These are phyloP conservation scores for Lepilemur ruficaudatus DNA, from an alignment of 2,797 vertebrate genomes.

Conservation along the genomic window DNA sequence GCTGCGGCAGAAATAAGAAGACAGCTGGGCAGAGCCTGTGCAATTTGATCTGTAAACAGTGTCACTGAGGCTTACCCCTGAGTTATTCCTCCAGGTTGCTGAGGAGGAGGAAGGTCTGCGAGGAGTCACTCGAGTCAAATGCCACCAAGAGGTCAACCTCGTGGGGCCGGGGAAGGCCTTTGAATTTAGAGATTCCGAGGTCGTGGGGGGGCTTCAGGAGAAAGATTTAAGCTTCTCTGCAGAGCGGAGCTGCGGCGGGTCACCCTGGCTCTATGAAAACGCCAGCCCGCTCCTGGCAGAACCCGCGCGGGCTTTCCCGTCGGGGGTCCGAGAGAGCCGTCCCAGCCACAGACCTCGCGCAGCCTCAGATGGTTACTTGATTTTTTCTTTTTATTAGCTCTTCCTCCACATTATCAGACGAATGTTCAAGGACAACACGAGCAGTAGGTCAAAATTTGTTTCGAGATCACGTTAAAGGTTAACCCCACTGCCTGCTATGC, in stretches of 20 bases:
- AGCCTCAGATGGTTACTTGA: neutral
- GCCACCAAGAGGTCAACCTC: neutral
- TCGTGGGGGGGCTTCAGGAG: neutral
- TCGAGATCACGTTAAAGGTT: neutral
- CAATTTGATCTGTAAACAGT: neutral
- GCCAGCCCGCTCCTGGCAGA: neutral
- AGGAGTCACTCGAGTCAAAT: neutral
- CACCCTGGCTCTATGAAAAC: neutral
- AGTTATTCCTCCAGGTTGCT: neutral
- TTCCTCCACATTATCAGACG: neutral
- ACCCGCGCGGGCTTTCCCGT: fast-evolving
- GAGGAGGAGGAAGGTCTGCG: neutral
- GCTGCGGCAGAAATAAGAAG: neutral
- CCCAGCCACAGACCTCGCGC: too few relatives aligned
- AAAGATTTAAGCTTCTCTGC: neutral
- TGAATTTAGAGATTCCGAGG: neutral
- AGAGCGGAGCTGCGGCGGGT: fast-evolving
- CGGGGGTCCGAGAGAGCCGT: fast-evolving
- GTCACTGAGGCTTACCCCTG: neutral
- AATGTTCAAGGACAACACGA: neutral
- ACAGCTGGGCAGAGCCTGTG: neutral
- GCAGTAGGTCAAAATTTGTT: neutral
- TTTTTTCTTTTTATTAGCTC: neutral
- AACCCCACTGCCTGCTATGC: neutral
- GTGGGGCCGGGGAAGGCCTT: neutral